Evolutionary conservation across 1,140 invertebrate species (phyloP).

Genomic region (Leptonema lineaticorne): DNA sequence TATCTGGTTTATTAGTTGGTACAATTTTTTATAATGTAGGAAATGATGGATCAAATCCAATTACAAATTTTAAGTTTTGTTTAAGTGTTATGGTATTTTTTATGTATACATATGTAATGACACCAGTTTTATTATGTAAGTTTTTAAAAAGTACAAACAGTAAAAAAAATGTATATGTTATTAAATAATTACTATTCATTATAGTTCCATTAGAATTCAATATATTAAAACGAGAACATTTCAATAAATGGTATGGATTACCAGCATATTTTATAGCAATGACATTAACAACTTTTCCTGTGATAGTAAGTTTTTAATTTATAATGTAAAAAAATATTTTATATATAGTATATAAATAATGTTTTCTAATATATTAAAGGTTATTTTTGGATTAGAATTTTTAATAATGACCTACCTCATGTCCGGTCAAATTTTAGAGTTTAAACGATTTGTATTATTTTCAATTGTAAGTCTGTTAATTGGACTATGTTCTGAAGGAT

Average conservation of each 20-base stretch:
- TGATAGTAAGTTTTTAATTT: slow-evolving; percentile 50
- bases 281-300: slow-evolving; percentile 59
- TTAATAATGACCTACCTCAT: slow-evolving; percentile 58
- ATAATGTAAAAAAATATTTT: not conserved
- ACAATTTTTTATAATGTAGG: slow-evolving; percentile 59
- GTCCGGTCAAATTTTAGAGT: slow-evolving; percentile 60
- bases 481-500: slow-evolving; percentile 61
- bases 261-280: slow-evolving; percentile 73
- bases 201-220: slow-evolving; percentile 70
- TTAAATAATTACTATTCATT: slow-evolving; percentile 43
- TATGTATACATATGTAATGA: slow-evolving; percentile 65
- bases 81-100: slow-evolving; percentile 61
- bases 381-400: slow-evolving; percentile 59
- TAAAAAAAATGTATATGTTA: slow-evolving; percentile 21
- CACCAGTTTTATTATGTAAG: slow-evolving; percentile 62
- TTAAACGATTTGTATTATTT: slow-evolving; percentile 59
- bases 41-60: slow-evolving; percentile 54
- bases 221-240: slow-evolving; percentile 69
- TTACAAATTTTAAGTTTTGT: slow-evolving; percentile 62
- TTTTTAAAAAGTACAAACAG: slow-evolving; percentile 24
- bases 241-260: slow-evolving; percentile 78
- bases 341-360: not conserved
- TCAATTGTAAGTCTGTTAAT: slow-evolving; percentile 55
- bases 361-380: slow-evolving; percentile 43
- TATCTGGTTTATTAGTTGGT: slow-evolving; percentile 57